Evolutionary conservation across 1,140 invertebrate genomes (phyloP).

Genomic region (Galleria mellonella): DNA sequence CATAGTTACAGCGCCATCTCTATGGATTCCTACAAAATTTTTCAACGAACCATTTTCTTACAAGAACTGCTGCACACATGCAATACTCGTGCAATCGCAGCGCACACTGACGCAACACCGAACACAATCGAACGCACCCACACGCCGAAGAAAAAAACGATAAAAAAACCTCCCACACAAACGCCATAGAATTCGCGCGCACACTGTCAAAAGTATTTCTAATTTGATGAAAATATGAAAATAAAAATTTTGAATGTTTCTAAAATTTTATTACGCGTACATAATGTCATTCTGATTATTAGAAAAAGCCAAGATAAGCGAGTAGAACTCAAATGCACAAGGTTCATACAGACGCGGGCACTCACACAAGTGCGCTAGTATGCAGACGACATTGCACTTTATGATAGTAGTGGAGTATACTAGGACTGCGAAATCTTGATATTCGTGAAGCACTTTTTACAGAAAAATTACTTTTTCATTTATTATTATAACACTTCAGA

Average conservation of each 20-base stretch:
- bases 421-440: conserved; percentile 33
- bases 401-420: conserved; percentile 39
- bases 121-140: conserved; percentile 69
- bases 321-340: conserved; percentile 58
- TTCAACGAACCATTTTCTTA: conserved; percentile 70
- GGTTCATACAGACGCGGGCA: conserved; percentile 57
- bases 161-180: conserved; percentile 62
- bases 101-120: conserved; percentile 19
- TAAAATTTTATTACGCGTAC: conserved; percentile 5
- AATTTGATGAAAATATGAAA: background rate
- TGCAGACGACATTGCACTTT: conserved; percentile 54
- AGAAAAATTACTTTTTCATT: background rate
- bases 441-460: conserved; percentile 13
- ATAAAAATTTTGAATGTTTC: background rate
- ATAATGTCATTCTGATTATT: conserved; percentile 39
- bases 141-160: conserved; percentile 69
- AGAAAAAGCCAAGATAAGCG: conserved; percentile 49
- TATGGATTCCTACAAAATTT: conserved; percentile 63
- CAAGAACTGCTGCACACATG: conserved; percentile 56
- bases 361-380: conserved; percentile 33
- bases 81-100: conserved; percentile 11
- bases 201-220: conserved; percentile 1
- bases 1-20: conserved; percentile 63
- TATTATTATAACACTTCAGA: no score
- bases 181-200: conserved; percentile 16